Evolutionary conservation across 2,888 invertebrate species (phyloP), one percentile per base, ranked within the genome.

Genomic region (Drosophila eohydei): DNA sequence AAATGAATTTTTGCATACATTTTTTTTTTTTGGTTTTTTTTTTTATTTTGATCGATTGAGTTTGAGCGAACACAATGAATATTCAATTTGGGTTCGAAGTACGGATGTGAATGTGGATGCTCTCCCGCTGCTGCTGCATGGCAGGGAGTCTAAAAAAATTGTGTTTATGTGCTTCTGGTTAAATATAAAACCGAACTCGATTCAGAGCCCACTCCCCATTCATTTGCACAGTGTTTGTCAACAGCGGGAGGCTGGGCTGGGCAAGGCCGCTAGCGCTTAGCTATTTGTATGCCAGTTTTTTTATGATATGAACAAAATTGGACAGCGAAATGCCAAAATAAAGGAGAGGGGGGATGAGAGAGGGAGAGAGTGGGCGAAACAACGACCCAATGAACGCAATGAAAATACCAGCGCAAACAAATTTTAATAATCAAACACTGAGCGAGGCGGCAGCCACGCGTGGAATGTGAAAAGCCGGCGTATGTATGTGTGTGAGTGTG

Each of bases 321-420:
- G 61, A 73, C 63, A 64, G 43, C 60, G 32, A 38, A 74, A 63
- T 63, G n/a, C 40, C 30, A 60, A 61, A 46, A 78, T 51, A 69
- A 44, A 60, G 40, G 30, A 21, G 44, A 6, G 51, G 36, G 30
- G 14, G 48, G 5, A 28, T 1, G 5, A 2, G 14, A 4, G 11
- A 55, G 9, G 34, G 34, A 6, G 50, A 34, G 50, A 60, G 63
- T 50, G 60, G 26, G 54, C 67, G 51, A 68, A 69, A 74, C 75
- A 71, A 86, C 79, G 83, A 75, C 69, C 81, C 79, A 70, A 79
- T 80, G 78, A 83, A 72, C 87, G 83, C 84, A 74, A 80, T 84
- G 86, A 86, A 84, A 86, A 81, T 78, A 81, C 87, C 84, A 76
- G 75, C 68, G 81, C 84, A 74, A 71, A 84, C 81, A 86, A 80